phyloP scores from a whole-genome alignment of 2,113 vertebrate species.

The Peromyscus polionotus region DNA sequence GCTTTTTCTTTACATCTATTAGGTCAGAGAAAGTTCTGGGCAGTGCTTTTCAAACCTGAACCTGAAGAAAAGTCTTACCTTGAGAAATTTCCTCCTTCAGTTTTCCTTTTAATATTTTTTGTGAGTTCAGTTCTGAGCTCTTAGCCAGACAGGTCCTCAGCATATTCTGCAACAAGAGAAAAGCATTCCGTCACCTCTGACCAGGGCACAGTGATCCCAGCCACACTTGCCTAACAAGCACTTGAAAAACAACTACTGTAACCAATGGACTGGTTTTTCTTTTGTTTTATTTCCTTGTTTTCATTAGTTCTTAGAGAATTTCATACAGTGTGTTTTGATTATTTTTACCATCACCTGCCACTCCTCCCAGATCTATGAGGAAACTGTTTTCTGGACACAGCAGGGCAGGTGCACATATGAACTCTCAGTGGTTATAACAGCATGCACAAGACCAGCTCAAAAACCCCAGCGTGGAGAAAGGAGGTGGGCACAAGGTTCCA shows the following conservation, averaged over 20 bases:
- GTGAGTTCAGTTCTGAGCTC: not conserved
- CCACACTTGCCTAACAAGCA: not conserved
- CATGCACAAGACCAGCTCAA: not conserved
- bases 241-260: not conserved
- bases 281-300: not conserved
- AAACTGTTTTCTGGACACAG: not conserved
- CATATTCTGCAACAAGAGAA: not conserved
- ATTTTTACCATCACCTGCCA: not conserved
- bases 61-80: not conserved
- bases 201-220: not conserved
- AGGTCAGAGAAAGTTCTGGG: not conserved
- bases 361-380: not conserved
- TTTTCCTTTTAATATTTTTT: constrained; percentile 21
- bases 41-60: not conserved
- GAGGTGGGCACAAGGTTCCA: not conserved
- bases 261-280: not conserved
- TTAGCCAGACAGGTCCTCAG: not conserved
- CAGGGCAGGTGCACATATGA: not conserved
- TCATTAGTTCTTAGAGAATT: not conserved
- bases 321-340: not conserved
- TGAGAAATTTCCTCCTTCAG: not conserved
- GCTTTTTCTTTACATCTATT: not conserved
- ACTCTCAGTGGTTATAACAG: not conserved
- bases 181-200: not conserved
- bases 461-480: not conserved